Percentiles rank a stretch among this genome's conserved stretches.
Evolutionary conservation across 1,140 invertebrate species (phyloP).

Genomic region (Acromyrmex charruanus): DNA sequence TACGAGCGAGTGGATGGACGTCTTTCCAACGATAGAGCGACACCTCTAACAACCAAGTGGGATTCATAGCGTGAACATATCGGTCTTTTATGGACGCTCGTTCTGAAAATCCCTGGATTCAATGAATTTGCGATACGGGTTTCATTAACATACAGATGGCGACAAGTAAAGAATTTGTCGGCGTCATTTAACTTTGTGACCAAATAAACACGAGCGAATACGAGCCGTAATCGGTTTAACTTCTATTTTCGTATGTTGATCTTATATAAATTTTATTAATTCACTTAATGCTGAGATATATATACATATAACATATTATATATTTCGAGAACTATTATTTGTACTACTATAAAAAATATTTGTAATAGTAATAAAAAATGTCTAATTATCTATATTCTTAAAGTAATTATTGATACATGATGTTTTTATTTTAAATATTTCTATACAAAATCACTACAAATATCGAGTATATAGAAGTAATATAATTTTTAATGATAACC

Average conservation of each 20-base stretch:
- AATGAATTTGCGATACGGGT: conserved; percentile 31
- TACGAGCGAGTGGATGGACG: background rate
- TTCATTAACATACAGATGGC: background rate
- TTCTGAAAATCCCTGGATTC: conserved; percentile 48
- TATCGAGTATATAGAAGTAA: background rate
- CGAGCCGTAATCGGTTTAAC: background rate
- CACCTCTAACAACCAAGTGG: background rate
- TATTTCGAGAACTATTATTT: background rate
- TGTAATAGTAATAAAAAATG: background rate
- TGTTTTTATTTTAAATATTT: background rate
- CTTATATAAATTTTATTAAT: conserved; percentile 8
- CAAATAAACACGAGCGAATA: background rate
- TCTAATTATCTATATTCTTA: background rate
- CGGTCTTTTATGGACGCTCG: conserved; percentile 17
- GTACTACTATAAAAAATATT: background rate
- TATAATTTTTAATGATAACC: background rate
- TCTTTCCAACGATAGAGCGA: conserved; percentile 47
- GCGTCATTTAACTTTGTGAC: conserved; percentile 18
- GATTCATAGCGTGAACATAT: conserved; percentile 39
- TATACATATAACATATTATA: background rate
- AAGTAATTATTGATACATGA: background rate
- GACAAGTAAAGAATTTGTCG: background rate
- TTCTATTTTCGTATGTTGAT: background rate
- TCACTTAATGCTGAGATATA: background rate
- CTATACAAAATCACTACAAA: background rate